Base-by-base conservation (phyloP, 2,797 vertebrate genomes). In the Artibeus lituratus region DNA sequence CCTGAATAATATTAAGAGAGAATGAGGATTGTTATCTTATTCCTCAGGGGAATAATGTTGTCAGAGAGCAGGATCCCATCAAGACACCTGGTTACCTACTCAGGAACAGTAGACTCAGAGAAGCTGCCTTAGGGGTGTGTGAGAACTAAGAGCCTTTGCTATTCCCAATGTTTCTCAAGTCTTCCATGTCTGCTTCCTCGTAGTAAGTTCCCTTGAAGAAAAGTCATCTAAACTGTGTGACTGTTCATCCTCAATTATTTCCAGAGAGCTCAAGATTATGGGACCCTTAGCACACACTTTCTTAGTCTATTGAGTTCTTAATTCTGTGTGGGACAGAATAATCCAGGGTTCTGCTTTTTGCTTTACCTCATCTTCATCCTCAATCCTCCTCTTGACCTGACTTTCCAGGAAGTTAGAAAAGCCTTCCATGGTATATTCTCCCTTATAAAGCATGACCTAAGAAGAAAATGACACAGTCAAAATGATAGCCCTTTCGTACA, bases 371-470 rank as follows among this genome's bases (percentile, higher is more conserved):
- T 93, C 92, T 80, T 98, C 96, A 84, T 96, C 22, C 76, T 96
- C 94, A 87, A 91, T 96, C 94, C 97, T 98, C 55, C 87, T 97
- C 95, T 98, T 97, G 94, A 99, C 98, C 93, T 99, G 98, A 81
- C 98, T 98, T 94, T 99, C 98, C 82, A 99, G 88, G 98, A 99
- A 99, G 90, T 98, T 98, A 55, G 98, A 95, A 95, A 99, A 98
- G 47, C 98, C 98, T 49, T 99, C 98, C 87, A 99, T 5, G 4
- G 98, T 99, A 35, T 97, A 96, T 39, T 99, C 98, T 2, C 99
- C 99, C 0, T 94, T 95, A 72, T 99, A 99, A 65, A 98, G 51
- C 74, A 99, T 96, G 90, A 98, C 96, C 99, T 99, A 97, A n/a
- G 69, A 96, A 96, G n/a, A 94, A 93, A 37, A 95, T 11, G 94